phyloP scores from a whole-genome alignment of 2,888 invertebrate species.

The Bruchidius siliquastri region DNA sequence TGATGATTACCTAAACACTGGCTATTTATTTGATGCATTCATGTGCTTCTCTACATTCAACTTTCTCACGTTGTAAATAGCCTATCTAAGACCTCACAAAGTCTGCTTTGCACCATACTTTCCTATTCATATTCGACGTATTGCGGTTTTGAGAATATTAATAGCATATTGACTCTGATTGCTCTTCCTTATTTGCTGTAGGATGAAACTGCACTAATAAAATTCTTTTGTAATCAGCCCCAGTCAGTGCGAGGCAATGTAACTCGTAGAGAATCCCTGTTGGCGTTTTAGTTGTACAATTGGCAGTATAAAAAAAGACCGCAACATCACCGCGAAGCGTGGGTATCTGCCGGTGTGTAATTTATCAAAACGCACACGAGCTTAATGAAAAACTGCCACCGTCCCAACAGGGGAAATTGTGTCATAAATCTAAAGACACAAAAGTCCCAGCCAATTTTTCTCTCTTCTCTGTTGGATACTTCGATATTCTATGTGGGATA shows the following conservation, averaged over 20 bases:
- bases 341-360: not conserved
- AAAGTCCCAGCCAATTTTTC: not conserved
- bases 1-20: too few species aligned
- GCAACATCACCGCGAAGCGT: not conserved
- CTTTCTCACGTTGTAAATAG: too few species aligned
- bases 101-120: too few species aligned
- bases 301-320: not conserved
- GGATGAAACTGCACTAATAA: too few species aligned
- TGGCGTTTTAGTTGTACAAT: not conserved
- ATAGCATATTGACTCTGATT: too few species aligned
- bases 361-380: not conserved
- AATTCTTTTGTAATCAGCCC: too few species aligned
- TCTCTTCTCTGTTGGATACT: not conserved
- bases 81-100: too few species aligned
- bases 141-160: too few species aligned
- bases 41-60: too few species aligned
- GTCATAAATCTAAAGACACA: not conserved
- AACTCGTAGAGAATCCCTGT: not conserved
- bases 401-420: not conserved
- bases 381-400: not conserved
- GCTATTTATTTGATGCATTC: too few species aligned
- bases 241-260: not conserved
- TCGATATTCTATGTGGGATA: not conserved
- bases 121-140: too few species aligned
- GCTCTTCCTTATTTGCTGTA: too few species aligned